Conservation (phyloP, 2,888 invertebrate genomes). For the Tachina lurida region DNA sequence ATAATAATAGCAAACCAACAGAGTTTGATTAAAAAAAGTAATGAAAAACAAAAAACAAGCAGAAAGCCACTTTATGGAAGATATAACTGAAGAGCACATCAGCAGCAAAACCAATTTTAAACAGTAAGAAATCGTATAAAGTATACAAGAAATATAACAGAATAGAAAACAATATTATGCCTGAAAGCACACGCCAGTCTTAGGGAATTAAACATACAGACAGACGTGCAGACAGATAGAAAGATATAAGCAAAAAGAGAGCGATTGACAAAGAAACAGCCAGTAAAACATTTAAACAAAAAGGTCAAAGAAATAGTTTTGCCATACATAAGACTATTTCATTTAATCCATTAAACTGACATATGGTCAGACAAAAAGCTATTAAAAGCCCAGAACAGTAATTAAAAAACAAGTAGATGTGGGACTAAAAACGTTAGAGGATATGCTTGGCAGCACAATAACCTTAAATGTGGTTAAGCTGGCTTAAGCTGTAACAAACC, state of each 20-base stretch:
- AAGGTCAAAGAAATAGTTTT: not conserved
- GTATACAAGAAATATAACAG: conserved; percentile 1
- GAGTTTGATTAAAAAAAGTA: not conserved
- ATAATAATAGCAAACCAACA: not conserved
- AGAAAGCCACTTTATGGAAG: not conserved
- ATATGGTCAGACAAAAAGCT: conserved; percentile 10
- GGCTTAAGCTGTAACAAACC: not conserved
- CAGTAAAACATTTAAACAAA: conserved; percentile 3
- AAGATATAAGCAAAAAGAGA: not conserved
- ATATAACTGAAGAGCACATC: not conserved
- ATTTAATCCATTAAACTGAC: conserved; percentile 22
- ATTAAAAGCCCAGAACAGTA: conserved; percentile 28
- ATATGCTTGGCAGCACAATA: not conserved
- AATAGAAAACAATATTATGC: conserved; percentile 28
- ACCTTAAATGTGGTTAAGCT: not conserved
- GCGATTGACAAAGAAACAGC: too few species aligned
- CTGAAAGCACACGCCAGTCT: conserved; percentile 20
- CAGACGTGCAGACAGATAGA: not conserved
- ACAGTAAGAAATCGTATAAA: not conserved
- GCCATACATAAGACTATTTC: not conserved
- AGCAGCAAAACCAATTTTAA: conserved; percentile 23
- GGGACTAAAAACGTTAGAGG: not conserved
- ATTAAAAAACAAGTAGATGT: conserved; percentile 1
- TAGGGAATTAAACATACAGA: conserved; percentile 16
- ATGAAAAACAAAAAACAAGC: not conserved